A percentile compares a stretch with the other conserved stretches of the same genome.
Conservation (phyloP, 1,140 invertebrate species). For the Magallana gigas region DNA sequence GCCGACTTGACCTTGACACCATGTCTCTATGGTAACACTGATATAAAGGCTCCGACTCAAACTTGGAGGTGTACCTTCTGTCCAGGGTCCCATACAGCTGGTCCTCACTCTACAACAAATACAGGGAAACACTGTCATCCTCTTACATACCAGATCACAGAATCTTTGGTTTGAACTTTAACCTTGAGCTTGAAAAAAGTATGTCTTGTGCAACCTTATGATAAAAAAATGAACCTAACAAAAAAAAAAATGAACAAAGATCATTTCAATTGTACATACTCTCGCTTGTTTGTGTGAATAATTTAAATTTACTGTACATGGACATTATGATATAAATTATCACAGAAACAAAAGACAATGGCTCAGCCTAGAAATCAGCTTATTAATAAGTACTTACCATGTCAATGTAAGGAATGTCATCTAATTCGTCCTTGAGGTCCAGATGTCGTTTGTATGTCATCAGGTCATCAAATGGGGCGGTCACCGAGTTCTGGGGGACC, state of each 20-base stretch:
- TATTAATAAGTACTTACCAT: constrained; percentile 12
- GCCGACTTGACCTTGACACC: constrained; percentile 63
- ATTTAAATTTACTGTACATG: too few species aligned
- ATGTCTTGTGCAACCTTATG: too few species aligned
- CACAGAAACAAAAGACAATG: too few species aligned
- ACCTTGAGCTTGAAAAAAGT: too few species aligned
- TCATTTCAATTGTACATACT: too few species aligned
- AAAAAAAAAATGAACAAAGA: too few species aligned
- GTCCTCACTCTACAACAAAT: constrained; percentile 57
- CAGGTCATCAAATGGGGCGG: constrained; percentile 40
- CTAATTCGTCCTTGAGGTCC: constrained; percentile 24
- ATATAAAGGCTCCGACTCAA: constrained; percentile 72
- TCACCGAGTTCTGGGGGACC: constrained; percentile 4
- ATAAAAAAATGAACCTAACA: too few species aligned
- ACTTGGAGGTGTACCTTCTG: constrained; percentile 65
- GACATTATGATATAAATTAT: too few species aligned
- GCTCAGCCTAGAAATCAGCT: too few species aligned
- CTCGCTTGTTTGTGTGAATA: too few species aligned
- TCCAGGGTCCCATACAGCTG: constrained; percentile 69
- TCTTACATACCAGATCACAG: too few species aligned
- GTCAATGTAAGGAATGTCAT: constrained; percentile 49
- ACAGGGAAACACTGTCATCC: neutral
- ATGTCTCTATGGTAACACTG: constrained; percentile 74
- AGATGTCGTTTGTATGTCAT: constrained; percentile 43
- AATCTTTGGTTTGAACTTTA: too few species aligned